Evolutionary conservation across 2,113 vertebrate species (phyloP), one percentile per base, ranked within the genome.

Genomic region (Mixornis gularis): DNA sequence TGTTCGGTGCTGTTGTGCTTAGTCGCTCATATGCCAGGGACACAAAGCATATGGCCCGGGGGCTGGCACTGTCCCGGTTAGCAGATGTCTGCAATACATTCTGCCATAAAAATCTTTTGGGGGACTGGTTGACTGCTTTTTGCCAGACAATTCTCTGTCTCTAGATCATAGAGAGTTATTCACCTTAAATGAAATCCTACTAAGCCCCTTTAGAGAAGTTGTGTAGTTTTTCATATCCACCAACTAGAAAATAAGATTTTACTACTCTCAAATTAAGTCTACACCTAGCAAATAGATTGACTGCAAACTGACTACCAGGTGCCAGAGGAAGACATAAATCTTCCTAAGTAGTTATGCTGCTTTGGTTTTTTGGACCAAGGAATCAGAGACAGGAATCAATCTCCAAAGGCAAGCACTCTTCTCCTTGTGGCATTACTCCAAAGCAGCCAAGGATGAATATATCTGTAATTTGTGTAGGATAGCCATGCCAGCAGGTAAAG

Each of bases 81-180:
- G 93, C 97, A 97, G 96, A 97, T 98, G 98, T 94, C 97, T 95
- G 77, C 69, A 91, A 93, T 87, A 95, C 76, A 96, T 96, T 94
- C 89, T 97, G 95, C 94, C 94, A 96, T 91, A 92, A 95, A 87
- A 92, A 96, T 86, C 89, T 94, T 96, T 96, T 90, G 29, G 40
- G 73, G 62, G 92, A 84, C 93, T 96, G 87, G 77, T 82, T 97
- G 96, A 96, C 88, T 95, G 79, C 78, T 94, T 95, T 96, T 97
- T 92, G 97, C 92, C 95, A 96, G 92, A 96, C 79, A 94, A 73
- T 94, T 94, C 95, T 95, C 92, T 88, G 79, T 89, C 86, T 90
- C 63, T 94, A 49, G 79, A 36, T 94, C 81, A 94, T 6, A 97
- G 88, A 95, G 91, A 96, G 90, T 94, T 93, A 95, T 79, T 95